Evolutionary conservation across 2,797 vertebrate genomes (phyloP).

Genomic region (Alectoris magna): DNA sequence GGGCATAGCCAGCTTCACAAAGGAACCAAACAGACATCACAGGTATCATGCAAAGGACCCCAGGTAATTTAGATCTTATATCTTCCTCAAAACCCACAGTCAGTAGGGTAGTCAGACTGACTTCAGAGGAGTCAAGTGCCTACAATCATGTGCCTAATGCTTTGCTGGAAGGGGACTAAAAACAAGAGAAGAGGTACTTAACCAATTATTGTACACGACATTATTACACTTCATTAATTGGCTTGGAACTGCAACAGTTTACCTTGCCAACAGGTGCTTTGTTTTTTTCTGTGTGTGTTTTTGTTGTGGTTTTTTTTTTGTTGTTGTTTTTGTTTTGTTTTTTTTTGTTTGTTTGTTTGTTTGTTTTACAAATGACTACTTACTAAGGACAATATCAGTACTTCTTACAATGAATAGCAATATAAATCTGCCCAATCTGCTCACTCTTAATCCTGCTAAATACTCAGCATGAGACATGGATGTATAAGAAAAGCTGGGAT

Average conservation of each 20-base stretch:
- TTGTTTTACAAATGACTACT: not conserved
- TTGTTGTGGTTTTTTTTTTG: not conserved
- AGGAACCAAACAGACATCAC: not conserved
- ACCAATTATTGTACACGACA: not conserved
- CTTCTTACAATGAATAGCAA: constrained; percentile 9
- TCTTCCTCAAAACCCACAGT: not conserved
- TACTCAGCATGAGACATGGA: constrained; percentile 48
- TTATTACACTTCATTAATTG: constrained; percentile 26
- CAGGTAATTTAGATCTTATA: not conserved
- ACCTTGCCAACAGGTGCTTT: constrained; percentile 55
- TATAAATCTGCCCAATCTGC: constrained; percentile 31
- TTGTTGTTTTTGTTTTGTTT: not conserved
- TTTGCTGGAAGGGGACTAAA: constrained; percentile 3
- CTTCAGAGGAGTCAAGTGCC: not conserved
- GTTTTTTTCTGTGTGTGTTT: not conserved
- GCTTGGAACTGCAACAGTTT: not conserved
- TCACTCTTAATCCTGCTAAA: constrained; percentile 60
- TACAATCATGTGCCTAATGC: not conserved
- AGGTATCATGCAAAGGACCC: not conserved
- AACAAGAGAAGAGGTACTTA: not conserved
- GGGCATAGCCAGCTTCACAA: rapidly evolving
- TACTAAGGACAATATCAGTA: constrained; percentile 16
- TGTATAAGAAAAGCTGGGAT: constrained; percentile 28
- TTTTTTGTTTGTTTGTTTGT: not conserved
- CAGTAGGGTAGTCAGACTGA: not conserved